Evolutionary conservation across 2,797 vertebrate species (phyloP).

Genomic region (Trichosurus vulpecula): DNA sequence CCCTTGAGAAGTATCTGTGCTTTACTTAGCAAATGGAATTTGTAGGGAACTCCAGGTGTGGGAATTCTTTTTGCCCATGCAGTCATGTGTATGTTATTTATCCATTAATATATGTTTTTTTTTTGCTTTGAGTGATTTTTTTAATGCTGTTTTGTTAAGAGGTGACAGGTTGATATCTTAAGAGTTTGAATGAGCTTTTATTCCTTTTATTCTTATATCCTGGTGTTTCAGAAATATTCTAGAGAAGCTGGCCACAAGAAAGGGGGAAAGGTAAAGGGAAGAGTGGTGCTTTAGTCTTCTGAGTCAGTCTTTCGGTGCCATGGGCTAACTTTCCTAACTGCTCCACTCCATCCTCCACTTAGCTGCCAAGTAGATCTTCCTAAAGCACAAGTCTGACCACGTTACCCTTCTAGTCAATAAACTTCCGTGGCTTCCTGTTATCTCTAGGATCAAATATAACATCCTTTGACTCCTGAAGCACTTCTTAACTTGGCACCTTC

Average conservation of each 20-base stretch:
- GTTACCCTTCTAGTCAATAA: not conserved
- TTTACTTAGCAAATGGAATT: not conserved
- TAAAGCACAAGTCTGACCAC: not conserved
- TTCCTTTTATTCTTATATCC: not conserved
- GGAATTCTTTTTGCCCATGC: not conserved
- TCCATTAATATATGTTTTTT: not conserved
- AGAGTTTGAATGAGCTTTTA: not conserved
- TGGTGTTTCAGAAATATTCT: not conserved
- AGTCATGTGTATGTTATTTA: not conserved
- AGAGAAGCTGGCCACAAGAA: constrained; percentile 33
- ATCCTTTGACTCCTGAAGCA: not conserved
- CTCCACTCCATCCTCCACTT: not conserved
- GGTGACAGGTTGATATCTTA: not conserved
- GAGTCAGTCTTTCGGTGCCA: constrained; percentile 2
- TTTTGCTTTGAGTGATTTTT: constrained; percentile 23
- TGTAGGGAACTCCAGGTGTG: not conserved
- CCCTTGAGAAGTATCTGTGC: not conserved
- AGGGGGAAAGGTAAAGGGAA: not conserved
- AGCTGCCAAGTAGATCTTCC: not conserved
- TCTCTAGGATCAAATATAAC: not conserved
- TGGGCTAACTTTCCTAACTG: not conserved
- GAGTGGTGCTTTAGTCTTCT: not conserved
- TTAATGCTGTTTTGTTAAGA: not conserved
- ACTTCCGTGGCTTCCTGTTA: not conserved
- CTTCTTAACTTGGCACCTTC: not conserved